phyloP scores from a whole-genome alignment of 2,888 invertebrate genomes.

The Pyralis farinalis region DNA sequence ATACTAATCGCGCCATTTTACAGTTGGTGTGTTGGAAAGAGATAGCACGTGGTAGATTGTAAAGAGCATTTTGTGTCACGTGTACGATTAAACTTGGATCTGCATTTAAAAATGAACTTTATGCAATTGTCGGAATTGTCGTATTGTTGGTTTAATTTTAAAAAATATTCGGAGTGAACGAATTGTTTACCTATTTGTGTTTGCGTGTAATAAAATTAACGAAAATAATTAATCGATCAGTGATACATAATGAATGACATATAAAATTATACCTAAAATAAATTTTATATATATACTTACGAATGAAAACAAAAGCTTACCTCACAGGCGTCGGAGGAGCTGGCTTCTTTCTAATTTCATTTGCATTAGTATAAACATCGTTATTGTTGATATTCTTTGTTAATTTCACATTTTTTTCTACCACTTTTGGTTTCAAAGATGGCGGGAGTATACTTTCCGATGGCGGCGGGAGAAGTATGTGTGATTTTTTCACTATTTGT shows the following conservation, averaged over 20 bases:
- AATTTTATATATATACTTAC: no score
- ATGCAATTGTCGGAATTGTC: fast-evolving
- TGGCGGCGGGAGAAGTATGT: conserved; percentile 43
- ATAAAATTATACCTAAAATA: conserved; percentile 1
- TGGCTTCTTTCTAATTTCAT: conserved; percentile 45
- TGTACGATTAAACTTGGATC: conserved; percentile 31
- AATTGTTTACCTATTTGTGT: not conserved
- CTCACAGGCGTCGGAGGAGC: conserved; percentile 39
- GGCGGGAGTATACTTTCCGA: conserved; percentile 53
- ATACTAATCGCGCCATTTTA: conserved; percentile 22
- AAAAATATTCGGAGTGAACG: no score
- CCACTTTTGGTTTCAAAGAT: conserved; percentile 50
- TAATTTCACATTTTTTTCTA: conserved; percentile 48
- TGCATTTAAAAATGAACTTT: conserved; percentile 24
- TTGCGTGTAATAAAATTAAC: not conserved
- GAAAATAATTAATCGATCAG: conserved; percentile 32
- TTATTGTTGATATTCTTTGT: conserved; percentile 72
- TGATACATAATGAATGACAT: conserved; percentile 20
- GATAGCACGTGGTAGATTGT: conserved; percentile 31
- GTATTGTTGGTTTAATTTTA: no score
- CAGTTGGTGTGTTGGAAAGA: conserved; percentile 26
- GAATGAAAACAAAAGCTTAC: conserved; percentile 36
- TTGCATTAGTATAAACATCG: conserved; percentile 61
- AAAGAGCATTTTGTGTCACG: conserved; percentile 33
- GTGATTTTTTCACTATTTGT: conserved; percentile 63